phyloP scores from a whole-genome alignment of 1,140 invertebrate genomes.

The Protaetia brevitarsis region DNA sequence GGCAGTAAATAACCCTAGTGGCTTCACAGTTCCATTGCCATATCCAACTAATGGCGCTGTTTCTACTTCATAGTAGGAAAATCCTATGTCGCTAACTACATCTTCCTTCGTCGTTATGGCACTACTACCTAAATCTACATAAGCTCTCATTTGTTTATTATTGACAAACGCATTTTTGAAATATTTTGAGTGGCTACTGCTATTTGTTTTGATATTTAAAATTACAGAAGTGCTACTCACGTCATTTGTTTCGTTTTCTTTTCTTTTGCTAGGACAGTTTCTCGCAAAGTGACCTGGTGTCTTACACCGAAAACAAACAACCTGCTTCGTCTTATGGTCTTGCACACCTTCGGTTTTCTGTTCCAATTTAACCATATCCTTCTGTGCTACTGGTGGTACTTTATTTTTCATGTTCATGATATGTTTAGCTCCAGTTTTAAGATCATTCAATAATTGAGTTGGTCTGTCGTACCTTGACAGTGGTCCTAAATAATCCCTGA shows the following conservation, averaged over 20 bases:
- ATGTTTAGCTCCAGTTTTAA: neutral
- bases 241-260: too few relatives aligned
- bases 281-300: neutral
- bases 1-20: constrained; percentile 2
- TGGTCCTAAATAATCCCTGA: too few relatives aligned
- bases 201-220: too few relatives aligned
- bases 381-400: neutral
- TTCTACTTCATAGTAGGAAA: neutral
- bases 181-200: too few relatives aligned
- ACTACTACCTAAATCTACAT: too few relatives aligned
- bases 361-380: neutral
- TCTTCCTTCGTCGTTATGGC: too few relatives aligned
- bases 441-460: neutral
- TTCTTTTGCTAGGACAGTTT: neutral
- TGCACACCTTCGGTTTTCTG: neutral
- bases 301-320: neutral
- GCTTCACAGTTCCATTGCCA: constrained; percentile 1
- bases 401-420: neutral
- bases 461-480: neutral
- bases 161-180: too few relatives aligned
- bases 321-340: neutral
- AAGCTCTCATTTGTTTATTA: too few relatives aligned
- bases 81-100: neutral
- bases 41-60: neutral
- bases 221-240: too few relatives aligned